A percentile compares a stretch with the other conserved stretches of the same genome.
phyloP scores from a whole-genome alignment of 2,113 vertebrate species.

The Orthonyx spaldingii region DNA sequence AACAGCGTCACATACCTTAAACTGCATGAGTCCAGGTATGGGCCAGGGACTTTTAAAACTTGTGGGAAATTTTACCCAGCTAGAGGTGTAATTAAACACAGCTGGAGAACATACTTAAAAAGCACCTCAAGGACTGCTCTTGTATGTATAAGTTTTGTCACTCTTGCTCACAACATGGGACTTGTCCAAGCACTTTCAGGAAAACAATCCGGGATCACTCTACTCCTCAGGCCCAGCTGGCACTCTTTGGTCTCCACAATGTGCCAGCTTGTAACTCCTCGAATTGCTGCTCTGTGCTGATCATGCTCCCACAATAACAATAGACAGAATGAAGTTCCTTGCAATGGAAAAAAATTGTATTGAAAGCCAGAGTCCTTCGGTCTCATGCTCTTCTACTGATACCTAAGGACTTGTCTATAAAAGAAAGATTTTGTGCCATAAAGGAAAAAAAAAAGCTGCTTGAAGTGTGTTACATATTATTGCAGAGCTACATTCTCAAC shows the following conservation, averaged over 20 bases:
- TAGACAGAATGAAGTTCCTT: background rate
- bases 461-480: background rate
- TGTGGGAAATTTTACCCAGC: background rate
- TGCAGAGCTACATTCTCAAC: background rate
- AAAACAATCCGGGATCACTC: background rate
- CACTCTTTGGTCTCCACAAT: fast-evolving
- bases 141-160: background rate
- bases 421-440: background rate
- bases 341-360: background rate
- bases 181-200: background rate
- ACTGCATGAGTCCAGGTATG: fast-evolving
- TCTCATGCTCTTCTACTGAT: background rate
- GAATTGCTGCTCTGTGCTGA: background rate
- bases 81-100: background rate
- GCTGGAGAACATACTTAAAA: background rate
- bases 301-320: background rate
- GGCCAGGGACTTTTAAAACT: background rate
- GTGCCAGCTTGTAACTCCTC: background rate
- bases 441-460: background rate
- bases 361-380: fast-evolving
- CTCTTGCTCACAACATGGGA: background rate
- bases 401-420: background rate
- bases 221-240: background rate
- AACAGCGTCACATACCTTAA: background rate
- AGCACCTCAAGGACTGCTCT: background rate